Percentiles rank a stretch among this genome's conserved stretches.
These are phyloP conservation scores for Agrochola macilenta DNA, from an alignment of 2,888 invertebrate species.

Conservation along the genomic window DNA sequence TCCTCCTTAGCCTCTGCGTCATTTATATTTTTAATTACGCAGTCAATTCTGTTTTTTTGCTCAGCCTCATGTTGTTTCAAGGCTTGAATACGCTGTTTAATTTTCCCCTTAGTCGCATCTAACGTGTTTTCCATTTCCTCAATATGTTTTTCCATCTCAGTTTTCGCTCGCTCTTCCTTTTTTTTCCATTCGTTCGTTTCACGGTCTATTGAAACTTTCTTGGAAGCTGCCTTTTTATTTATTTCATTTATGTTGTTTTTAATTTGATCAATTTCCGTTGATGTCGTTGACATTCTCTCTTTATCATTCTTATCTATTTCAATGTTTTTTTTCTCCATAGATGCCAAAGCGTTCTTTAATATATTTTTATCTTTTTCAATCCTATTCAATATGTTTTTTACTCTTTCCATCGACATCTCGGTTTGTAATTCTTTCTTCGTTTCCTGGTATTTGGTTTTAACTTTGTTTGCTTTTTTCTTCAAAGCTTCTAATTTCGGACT, in stretches of 20 bases:
- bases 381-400: not conserved
- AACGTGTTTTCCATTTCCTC: constrained; percentile 2
- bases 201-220: not conserved
- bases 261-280: constrained; percentile 9
- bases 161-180: not conserved
- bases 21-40: constrained; percentile 16
- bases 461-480: constrained; percentile 7
- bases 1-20: not conserved
- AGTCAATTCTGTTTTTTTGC: not conserved
- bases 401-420: not conserved
- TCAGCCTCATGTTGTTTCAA: constrained; percentile 3
- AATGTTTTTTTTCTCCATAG: constrained; percentile 1
- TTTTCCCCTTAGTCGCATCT: not conserved
- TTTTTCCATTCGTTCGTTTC: constrained; percentile 12
- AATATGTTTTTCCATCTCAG: not conserved
- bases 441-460: not conserved
- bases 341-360: not conserved
- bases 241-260: constrained; percentile 10
- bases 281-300: not conserved
- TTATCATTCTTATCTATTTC: constrained; percentile 6
- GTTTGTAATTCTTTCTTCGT: constrained; percentile 1
- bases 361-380: constrained; percentile 7
- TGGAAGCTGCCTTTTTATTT: too few species aligned
- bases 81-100: constrained; percentile 3
- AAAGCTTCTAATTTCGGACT: constrained; percentile 9